A percentile compares a stretch with the other conserved stretches of the same genome.
These are phyloP conservation scores for Taenaris catops DNA, from an alignment of 2,888 invertebrate genomes.

Conservation along the genomic window DNA sequence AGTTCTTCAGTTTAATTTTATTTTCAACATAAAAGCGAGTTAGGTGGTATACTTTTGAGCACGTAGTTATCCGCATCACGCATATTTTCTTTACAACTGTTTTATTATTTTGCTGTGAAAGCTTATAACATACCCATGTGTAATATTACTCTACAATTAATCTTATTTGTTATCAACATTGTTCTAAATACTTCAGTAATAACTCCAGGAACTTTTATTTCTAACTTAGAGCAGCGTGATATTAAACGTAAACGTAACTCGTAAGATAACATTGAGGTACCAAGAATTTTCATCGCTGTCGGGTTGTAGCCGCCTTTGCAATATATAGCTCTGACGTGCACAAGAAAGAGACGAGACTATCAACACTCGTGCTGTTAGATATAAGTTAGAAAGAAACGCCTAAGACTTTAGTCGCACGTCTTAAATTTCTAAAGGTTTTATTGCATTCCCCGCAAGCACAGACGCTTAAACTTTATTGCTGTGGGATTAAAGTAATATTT, in stretches of 20 bases:
- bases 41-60: no score
- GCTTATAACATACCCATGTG: no score
- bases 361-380: slow-evolving; percentile 44
- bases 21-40: no score
- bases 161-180: no score
- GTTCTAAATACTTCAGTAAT: no score
- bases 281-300: slow-evolving; percentile 73
- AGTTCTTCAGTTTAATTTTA: no score
- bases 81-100: no score
- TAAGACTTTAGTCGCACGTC: slow-evolving; percentile 51
- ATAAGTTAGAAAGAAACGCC: slow-evolving; percentile 71
- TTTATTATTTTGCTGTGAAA: no score
- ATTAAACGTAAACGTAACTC: slow-evolving; percentile 68
- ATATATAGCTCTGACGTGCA: slow-evolving; percentile 68
- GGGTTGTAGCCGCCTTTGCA: slow-evolving; percentile 64
- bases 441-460: slow-evolving; percentile 76
- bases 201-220: slow-evolving; percentile 29
- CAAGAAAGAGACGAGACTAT: slow-evolving; percentile 57
- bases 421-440: slow-evolving; percentile 74
- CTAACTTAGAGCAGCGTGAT: slow-evolving; percentile 58
- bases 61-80: no score
- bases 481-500: slow-evolving; percentile 79
- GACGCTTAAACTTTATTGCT: slow-evolving; percentile 78
- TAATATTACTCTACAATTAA: no score
- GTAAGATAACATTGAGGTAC: slow-evolving; percentile 73